Evolutionary conservation across 2,113 vertebrate species (phyloP), one percentile per base, ranked within the genome.

Genomic region (Pelodiscus sinensis): DNA sequence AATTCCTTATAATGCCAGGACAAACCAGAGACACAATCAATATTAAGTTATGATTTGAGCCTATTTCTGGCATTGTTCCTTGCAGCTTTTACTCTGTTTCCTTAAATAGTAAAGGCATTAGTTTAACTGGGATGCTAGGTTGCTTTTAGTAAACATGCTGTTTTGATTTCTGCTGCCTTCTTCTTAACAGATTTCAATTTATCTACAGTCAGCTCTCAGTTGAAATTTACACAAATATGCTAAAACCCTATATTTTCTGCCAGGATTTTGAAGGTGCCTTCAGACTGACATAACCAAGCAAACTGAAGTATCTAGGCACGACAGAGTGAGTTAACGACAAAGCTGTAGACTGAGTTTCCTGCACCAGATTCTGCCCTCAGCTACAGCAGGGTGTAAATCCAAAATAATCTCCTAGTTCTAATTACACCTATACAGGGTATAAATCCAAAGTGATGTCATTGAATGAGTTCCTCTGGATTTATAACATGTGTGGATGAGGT

Each of bases 11-110:
- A 13, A 50, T 75, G 52, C 73, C 80, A 87, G 82, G 88, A 78
- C 4, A 90, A 88, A 90, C 78, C 57, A 82, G 54, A 79, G 92
- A 84, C 75, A 89, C 62, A 85, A 87, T 9, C 24, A 88, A 86
- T 65, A 44, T 54, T 81, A 95, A 93, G 82, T 90, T 95, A 82
- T 51, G 21, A 58, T 94, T 87, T 79, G 60, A 92, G 91, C 90
- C 58, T 90, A 13, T 71, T 90, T 93, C 90, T 96, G 94, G 84
- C 84, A 60, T 11, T 73, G 73, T 87, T 94, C 88, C 92, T 84
- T 84, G 38, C 22, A 73, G 55, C 82, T 84, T 52, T 93, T 78
- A 38, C 13, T 96, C 89, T 54, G 52, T 94, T 91, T 94, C 89
- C 86, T 92, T 95, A 91, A 95, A 92, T 88, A 93, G 94, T 84